These are phyloP conservation scores for Phengaris alcon DNA, from an alignment of 2,888 invertebrate genomes.

Conservation along the genomic window DNA sequence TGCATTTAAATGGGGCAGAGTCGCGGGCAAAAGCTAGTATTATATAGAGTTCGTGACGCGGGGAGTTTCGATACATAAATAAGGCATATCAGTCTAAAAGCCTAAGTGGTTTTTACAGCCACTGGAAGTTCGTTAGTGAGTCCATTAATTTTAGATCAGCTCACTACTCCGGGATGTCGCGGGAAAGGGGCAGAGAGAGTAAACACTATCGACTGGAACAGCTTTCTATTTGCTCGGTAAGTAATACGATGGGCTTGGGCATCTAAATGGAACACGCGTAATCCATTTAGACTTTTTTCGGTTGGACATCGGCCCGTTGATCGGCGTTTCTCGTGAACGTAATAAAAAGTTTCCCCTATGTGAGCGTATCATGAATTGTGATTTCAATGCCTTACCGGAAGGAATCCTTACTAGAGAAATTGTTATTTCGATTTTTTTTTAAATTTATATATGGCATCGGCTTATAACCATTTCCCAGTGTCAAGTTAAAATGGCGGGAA, in stretches of 20 bases:
- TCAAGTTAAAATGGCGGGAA: too few relatives aligned
- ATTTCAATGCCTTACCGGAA: background rate
- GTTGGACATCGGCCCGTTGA: slow-evolving; percentile 14
- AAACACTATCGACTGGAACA: slow-evolving; percentile 39
- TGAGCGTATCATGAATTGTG: background rate
- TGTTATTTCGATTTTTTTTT: background rate
- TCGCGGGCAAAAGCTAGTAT: too few relatives aligned
- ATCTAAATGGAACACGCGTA: slow-evolving; percentile 29
- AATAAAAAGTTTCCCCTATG: background rate
- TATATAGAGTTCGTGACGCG: background rate
- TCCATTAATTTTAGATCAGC: slow-evolving; percentile 35
- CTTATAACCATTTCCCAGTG: too few relatives aligned
- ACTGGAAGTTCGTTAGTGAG: slow-evolving; percentile 27
- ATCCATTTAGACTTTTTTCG: slow-evolving; percentile 27
- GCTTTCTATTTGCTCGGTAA: slow-evolving; percentile 37
- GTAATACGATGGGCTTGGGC: slow-evolving; percentile 38
- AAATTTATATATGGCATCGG: too few relatives aligned
- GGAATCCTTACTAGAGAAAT: too few relatives aligned
- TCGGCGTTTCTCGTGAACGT: slow-evolving; percentile 2
- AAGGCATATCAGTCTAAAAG: slow-evolving; percentile 6
- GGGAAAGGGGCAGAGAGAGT: slow-evolving; percentile 34
- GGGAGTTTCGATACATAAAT: background rate
- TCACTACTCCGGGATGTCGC: slow-evolving; percentile 37
- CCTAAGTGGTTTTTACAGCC: slow-evolving; percentile 20
- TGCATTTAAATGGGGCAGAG: too few relatives aligned